Evolutionary conservation across 2,797 vertebrate species (phyloP), one percentile per base, ranked within the genome.

Genomic region (Brachyalestes nurse): DNA sequence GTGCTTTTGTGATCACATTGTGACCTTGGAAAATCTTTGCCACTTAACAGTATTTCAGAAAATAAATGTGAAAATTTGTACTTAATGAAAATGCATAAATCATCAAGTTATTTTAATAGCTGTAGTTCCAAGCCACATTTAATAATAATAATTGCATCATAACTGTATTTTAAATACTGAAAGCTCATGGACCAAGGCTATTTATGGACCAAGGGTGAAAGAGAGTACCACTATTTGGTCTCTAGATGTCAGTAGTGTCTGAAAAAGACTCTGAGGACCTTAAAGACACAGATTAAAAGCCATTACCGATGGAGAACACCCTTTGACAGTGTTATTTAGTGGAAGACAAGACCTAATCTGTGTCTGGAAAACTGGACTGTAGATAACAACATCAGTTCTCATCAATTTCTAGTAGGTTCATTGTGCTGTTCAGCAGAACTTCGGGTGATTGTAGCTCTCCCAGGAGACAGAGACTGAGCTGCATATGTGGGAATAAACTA

Each of bases 231-330:
- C 69, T 2, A 13, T 58, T 82, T 79, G 80, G 73, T 65, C 86
- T 84, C 82, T 86, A 87, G 86, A 84, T 86, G 86, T 86, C 86
- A 86, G 83, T 83, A 86, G 83, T 79, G 84, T 66, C 82, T 84
- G 86, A 71, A 66, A 38, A 12, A 78, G 79, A 74, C 76, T 19
- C 49, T 60, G 16, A 57, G 21, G 21, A 1, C 10, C 23, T 45
- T 57, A 25, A 40, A 64, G 70, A 23, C 13, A 38, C 64, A 62
- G 53, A 79, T 49, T 75, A 71, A 82, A 61, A 69, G 7, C 28
- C 25, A 42, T 28, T 9, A 67, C 67, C 42, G 47, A n/a, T 62
- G 16, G 49, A 42, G 21, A 71, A 53, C 55, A 45, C 34, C 60
- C 21, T 55, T 23, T 45, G 58, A 76, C 65, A 62, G 45, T 42